Base-by-base conservation (phyloP, 1,140 invertebrate species). In the Penaeus japonicus region DNA sequence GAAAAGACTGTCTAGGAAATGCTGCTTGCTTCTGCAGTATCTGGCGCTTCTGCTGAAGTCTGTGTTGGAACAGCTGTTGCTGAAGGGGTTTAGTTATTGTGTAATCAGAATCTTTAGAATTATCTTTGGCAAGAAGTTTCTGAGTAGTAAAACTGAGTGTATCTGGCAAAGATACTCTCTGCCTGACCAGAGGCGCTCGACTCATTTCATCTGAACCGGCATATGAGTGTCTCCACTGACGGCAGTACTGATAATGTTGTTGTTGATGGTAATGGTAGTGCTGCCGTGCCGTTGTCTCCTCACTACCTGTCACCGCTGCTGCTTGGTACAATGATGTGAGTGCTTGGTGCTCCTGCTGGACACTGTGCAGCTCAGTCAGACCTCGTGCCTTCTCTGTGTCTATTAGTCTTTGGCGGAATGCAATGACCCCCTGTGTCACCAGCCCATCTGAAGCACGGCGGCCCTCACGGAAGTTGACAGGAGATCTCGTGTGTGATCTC, bases 381-480 rank as follows among this genome's bases (percentile, higher is more conserved):
- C 96, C 96, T 92, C 96, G 95, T 0, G 95, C 94, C 92, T 96
- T 96, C 91, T 95, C 95, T 86, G 94, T 95, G 92, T 96, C 96
- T 90, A 95, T 95, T 75, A 96, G 93, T 91, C 95, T 93, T 92
- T 96, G 95, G 89, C 95, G 95, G 92, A 96, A 97, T 90, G 95
- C 96, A 90, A 95, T 93, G 84, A 91, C 92, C 94, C 91, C 91
- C 93, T 90, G 93, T 35, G 94, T 93, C 27, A 94, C 93, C n/a
- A 94, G 91, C 57, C 97, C 97, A 91, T 98, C 97, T 90, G 96
- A 97, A 1, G 97, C 97, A 90, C 97, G 94, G 55, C 97, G 93
- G 5, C 97, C 97, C 93, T 98, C 96, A 90, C 96, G 94, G 92
- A 97, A 97, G 92, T 96, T 96, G 3, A 97, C 96, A 0, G 96